These are phyloP conservation scores for Azemiops feae DNA, from an alignment of 2,113 vertebrate genomes.

Conservation along the genomic window DNA sequence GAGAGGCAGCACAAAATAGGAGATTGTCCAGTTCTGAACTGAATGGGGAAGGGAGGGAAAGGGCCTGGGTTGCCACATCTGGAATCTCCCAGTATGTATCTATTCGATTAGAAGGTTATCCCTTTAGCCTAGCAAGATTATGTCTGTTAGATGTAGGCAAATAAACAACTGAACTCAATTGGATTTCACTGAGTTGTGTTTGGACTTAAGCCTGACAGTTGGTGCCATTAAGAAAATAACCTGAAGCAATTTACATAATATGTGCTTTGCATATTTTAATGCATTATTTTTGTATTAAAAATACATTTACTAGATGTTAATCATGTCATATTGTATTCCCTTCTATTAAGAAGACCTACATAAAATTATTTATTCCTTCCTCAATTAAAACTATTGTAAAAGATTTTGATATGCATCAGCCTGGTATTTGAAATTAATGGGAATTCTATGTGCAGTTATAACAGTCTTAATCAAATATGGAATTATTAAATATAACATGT, in stretches of 20 bases:
- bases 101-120: not conserved
- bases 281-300: too few species aligned
- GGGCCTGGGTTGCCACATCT: not conserved
- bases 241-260: not conserved
- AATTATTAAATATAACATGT: not conserved
- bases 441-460: not conserved
- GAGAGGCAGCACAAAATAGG: not conserved
- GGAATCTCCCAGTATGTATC: not conserved
- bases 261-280: too few species aligned
- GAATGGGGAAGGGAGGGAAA: not conserved
- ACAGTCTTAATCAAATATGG: not conserved
- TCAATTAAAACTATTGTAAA: not conserved
- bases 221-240: too few species aligned
- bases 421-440: slow-evolving; percentile 18
- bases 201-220: not conserved
- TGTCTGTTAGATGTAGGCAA: not conserved
- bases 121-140: not conserved
- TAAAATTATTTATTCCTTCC: not conserved
- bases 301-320: not conserved
- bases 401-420: slow-evolving; percentile 4
- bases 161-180: not conserved
- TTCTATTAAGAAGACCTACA: not conserved
- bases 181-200: not conserved
- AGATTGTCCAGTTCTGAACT: not conserved
- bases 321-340: not conserved